A percentile compares a stretch with the other conserved stretches of the same genome.
Evolutionary conservation across 2,113 vertebrate genomes (phyloP).

Genomic region (Tichodroma muraria): DNA sequence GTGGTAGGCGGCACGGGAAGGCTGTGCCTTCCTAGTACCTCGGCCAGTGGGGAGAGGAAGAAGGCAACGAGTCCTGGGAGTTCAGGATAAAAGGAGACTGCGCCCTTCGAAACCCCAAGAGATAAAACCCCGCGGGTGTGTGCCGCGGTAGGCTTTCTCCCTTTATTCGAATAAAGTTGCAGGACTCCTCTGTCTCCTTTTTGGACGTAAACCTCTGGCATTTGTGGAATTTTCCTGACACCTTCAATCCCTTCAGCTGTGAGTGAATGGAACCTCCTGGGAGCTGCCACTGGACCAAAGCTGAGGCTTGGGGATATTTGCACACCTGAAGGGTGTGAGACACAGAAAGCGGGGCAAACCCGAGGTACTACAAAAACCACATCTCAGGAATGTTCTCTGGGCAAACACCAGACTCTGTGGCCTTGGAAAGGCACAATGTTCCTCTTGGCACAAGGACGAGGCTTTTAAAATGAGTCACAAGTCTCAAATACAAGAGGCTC

Average conservation of each 20-base stretch:
- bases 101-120: neutral
- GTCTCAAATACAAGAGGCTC: neutral
- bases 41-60: neutral
- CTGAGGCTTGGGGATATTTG: neutral
- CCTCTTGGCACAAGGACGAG: neutral
- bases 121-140: fast-evolving
- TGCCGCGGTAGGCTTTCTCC: neutral
- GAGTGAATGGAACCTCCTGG: neutral
- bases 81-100: neutral
- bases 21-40: neutral
- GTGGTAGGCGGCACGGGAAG: fast-evolving
- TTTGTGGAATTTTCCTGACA: neutral
- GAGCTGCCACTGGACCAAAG: neutral
- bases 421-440: neutral
- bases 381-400: neutral
- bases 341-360: neutral
- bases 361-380: neutral
- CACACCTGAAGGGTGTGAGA: neutral
- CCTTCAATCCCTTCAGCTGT: no score
- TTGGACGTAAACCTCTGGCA: neutral
- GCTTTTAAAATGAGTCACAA: neutral
- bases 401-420: fast-evolving
- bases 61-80: fast-evolving
- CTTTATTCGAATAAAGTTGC: neutral
- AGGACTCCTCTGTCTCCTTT: neutral